These are phyloP conservation scores for Catharus ustulatus DNA, from an alignment of 2,797 vertebrate species.

Conservation along the genomic window DNA sequence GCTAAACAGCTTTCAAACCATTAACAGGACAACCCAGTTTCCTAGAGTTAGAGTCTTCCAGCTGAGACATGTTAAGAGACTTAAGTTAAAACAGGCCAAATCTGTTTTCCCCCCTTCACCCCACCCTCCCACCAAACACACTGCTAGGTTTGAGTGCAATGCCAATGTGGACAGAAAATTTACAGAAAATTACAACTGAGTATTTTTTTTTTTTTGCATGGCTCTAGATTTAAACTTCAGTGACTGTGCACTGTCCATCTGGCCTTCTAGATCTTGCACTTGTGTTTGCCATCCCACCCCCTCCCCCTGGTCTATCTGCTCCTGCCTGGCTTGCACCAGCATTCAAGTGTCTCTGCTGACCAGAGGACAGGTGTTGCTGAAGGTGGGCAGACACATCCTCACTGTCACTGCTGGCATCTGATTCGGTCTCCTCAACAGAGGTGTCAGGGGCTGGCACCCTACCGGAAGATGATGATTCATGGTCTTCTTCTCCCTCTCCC, in stretches of 20 bases:
- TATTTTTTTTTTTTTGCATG: constrained; percentile 19
- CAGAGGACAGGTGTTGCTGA: constrained; percentile 46
- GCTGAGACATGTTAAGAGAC: constrained; percentile 69
- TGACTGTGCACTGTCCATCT: constrained; percentile 95
- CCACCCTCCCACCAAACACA: constrained; percentile 64
- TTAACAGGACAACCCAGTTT: constrained; percentile 66
- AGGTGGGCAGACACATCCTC: constrained; percentile 72
- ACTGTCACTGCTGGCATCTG: constrained; percentile 84
- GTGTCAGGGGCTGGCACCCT: constrained; percentile 83
- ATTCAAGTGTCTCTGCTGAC: constrained; percentile 85
- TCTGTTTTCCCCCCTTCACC: constrained; percentile 59
- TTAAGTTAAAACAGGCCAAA: constrained; percentile 67
- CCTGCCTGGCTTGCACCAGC: constrained; percentile 66
- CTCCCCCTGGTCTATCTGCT: constrained; percentile 77
- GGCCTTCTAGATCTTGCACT: constrained; percentile 88
- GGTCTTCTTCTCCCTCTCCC: constrained; percentile 85
- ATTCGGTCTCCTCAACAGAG: constrained; percentile 82
- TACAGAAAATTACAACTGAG: constrained; percentile 64
- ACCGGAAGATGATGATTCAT: constrained; percentile 77
- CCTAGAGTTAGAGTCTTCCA: constrained; percentile 74
- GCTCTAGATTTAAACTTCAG: constrained; percentile 87
- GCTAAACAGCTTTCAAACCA: constrained; percentile 74
- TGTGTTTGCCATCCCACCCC: constrained; percentile 72
- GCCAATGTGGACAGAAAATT: constrained; percentile 70
- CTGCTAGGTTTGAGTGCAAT: constrained; percentile 73